These are phyloP conservation scores for Champsocephalus esox DNA, from an alignment of 2,797 vertebrate species.

Conservation along the genomic window DNA sequence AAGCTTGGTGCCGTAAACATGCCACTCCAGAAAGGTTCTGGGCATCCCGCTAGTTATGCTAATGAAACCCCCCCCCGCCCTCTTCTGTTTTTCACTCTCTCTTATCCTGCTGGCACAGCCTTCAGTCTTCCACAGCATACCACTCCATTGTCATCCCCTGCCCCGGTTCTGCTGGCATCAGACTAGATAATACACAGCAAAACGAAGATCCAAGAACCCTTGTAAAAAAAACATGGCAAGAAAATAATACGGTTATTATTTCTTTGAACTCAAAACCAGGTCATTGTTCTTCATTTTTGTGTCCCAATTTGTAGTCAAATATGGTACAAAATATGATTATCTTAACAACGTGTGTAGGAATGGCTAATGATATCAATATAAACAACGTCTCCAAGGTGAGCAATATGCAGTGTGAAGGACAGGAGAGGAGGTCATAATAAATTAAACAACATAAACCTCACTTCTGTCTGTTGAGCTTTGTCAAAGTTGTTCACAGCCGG, in stretches of 20 bases:
- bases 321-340: conserved; percentile 76
- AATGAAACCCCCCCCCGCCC: conserved; percentile 85
- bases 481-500: conserved; percentile 54
- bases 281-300: conserved; percentile 79
- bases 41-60: conserved; percentile 96
- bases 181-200: conserved; percentile 82
- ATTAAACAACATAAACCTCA: conserved; percentile 46
- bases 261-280: conserved; percentile 85
- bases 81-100: conserved; percentile 77
- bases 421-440: conserved; percentile 33
- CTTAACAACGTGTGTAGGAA: conserved; percentile 55
- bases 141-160: conserved; percentile 81
- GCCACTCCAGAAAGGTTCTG: conserved; percentile 94
- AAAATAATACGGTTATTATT: conserved; percentile 81
- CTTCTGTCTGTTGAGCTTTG: conserved; percentile 45
- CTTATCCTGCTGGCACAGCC: conserved; percentile 84
- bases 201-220: conserved; percentile 81
- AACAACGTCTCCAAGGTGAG: conserved; percentile 57
- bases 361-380: conserved; percentile 57
- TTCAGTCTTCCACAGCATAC: conserved; percentile 79
- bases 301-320: conserved; percentile 81
- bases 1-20: conserved; percentile 91
- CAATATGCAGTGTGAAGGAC: conserved; percentile 22
- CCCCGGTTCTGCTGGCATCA: conserved; percentile 82
- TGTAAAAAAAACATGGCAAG: conserved; percentile 79